Base-by-base conservation (phyloP, 2,797 vertebrate species). In the Benthosema pterotum region DNA sequence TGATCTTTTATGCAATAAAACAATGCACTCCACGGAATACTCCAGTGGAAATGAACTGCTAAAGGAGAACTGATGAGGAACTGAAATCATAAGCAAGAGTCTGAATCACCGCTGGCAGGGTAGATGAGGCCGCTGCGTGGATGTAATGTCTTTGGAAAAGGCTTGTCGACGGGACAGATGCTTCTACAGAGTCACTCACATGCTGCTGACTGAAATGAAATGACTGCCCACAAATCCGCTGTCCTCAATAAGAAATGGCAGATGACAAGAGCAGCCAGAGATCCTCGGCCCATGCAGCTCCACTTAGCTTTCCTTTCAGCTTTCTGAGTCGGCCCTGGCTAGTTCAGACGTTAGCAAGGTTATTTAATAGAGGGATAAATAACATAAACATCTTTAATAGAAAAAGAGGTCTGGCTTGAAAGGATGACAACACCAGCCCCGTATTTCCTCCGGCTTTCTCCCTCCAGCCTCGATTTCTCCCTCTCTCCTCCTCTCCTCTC, bases 131-230 rank as follows among this genome's bases (percentile, higher is more conserved):
- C 79, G 62, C 50, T 64, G 57, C 71, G 19, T 5, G 76, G 66
- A 83, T 79, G 81, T 74, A 73, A 82, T 67, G 60, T 67, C 60
- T 73, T 72, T 84, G 74, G 82, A 82, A 83, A 80, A 85, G 77
- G 67, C 79, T 65, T 76, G 79, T 87, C 80, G 75, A 80, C 66
- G 69, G 78, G 75, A 80, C 79, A 85, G 82, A 86, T 77, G 82
- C 80, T 75, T 63, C 73, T 60, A 62, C 77, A 22, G 60, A n/a
- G n/a, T n/a, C n/a, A n/a, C 79, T 73, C 81, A 71, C 77, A 76
- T 74, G 72, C 63, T 80, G 74, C 76, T 67, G 66, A 74, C 67
- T 67, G 57, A 45, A 50, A 64, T 64, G 59, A 83, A 57, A 59
- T 61, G 56, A 67, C 69, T 74, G 78, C 85, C 83, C 82, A 69